These are phyloP conservation scores for Exocentrus adspersus DNA, from an alignment of 2,888 invertebrate species.

Conservation along the genomic window DNA sequence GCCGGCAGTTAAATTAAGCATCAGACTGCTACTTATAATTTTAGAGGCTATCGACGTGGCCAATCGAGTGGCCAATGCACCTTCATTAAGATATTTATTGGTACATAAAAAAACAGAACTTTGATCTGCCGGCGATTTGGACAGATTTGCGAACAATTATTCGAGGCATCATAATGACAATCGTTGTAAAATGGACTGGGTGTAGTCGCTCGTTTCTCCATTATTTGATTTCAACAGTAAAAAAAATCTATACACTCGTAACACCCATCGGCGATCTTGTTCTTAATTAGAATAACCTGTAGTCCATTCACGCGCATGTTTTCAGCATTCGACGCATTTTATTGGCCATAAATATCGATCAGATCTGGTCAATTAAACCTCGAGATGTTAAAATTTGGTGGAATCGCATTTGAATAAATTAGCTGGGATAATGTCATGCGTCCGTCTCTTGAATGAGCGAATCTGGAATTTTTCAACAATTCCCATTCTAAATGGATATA, in stretches of 20 bases:
- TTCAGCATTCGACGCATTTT: background rate
- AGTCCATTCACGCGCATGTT: background rate
- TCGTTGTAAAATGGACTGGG: too few relatives aligned
- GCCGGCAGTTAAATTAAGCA: slow-evolving; percentile 1
- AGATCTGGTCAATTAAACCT: slow-evolving; percentile 1
- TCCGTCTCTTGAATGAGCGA: background rate
- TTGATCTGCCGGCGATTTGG: slow-evolving; percentile 9
- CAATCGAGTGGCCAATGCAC: slow-evolving; percentile 7
- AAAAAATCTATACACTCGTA: too few relatives aligned
- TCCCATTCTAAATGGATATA: too few relatives aligned
- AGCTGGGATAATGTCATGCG: slow-evolving; percentile 3
- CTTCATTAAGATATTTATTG: slow-evolving; percentile 11
- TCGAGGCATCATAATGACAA: too few relatives aligned
- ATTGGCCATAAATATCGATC: background rate
- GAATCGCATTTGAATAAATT: slow-evolving; percentile 17
- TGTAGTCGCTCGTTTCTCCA: too few relatives aligned
- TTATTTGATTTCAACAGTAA: too few relatives aligned
- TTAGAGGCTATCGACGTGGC: background rate
- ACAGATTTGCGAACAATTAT: too few relatives aligned
- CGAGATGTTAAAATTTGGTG: background rate
- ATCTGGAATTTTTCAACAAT: background rate
- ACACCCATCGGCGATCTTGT: background rate
- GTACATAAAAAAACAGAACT: slow-evolving; percentile 8
- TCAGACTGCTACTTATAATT: background rate
- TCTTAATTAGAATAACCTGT: background rate